phyloP scores from a whole-genome alignment of 2,888 invertebrate species.

The Synergus gifuensis region DNA sequence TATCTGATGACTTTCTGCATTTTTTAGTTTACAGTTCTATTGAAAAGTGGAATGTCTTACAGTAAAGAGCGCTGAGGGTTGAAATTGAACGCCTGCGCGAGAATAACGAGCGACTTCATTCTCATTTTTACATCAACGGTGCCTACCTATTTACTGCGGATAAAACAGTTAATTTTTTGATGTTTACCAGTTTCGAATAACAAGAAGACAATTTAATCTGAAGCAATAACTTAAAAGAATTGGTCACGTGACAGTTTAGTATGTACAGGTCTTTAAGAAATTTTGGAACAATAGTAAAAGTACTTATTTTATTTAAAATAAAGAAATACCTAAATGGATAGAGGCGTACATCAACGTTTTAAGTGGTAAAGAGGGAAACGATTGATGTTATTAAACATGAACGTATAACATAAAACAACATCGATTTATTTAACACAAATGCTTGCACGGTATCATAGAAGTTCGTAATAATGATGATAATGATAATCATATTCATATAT shows the following conservation, averaged over 20 bases:
- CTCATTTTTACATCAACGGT: constrained; percentile 33
- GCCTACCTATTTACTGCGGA: constrained; percentile 44
- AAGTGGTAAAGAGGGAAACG: neutral
- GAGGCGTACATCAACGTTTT: too few relatives aligned
- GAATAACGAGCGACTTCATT: constrained; percentile 75
- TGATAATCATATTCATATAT: constrained; percentile 64
- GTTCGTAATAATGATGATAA: constrained; percentile 70
- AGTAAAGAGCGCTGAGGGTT: neutral
- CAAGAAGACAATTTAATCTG: too few relatives aligned
- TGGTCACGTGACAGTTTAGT: too few relatives aligned
- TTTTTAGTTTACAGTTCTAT: neutral
- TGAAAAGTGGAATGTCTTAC: constrained; percentile 46
- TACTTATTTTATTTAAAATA: too few relatives aligned
- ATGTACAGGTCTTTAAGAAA: too few relatives aligned
- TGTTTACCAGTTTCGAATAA: constrained; percentile 16
- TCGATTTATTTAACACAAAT: constrained; percentile 77
- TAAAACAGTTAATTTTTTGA: constrained; percentile 42
- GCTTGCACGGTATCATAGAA: constrained; percentile 73
- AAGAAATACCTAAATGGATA: too few relatives aligned
- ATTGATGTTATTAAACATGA: neutral
- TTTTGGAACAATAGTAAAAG: too few relatives aligned
- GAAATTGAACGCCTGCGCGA: constrained; percentile 67
- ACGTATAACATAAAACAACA: constrained; percentile 75
- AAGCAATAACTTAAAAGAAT: too few relatives aligned
- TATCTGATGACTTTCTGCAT: neutral